Percentiles rank a stretch among this genome's conserved stretches.
Evolutionary conservation across 2,888 invertebrate genomes (phyloP).

Genomic region (Caenorhabditis sp.): DNA sequence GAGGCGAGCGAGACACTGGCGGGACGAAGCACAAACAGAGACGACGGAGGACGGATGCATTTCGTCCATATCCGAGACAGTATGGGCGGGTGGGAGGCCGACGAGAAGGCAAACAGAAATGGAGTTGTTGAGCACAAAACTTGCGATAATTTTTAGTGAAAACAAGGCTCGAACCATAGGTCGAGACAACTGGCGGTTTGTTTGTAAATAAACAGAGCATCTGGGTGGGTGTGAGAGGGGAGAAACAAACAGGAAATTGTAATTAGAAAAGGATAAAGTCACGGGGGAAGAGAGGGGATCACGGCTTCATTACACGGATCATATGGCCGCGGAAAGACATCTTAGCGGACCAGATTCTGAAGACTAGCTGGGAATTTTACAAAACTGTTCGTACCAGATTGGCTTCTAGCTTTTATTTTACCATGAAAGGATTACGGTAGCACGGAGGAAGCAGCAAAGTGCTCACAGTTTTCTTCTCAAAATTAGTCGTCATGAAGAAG

Average conservation of each 20-base stretch:
- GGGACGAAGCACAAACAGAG: constrained; percentile 33
- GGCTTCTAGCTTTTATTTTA: too few species aligned
- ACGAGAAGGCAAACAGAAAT: constrained; percentile 28
- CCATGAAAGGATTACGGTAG: too few species aligned
- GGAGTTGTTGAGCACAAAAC: constrained; percentile 46
- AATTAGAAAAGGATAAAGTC: constrained; percentile 14
- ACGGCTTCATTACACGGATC: not conserved
- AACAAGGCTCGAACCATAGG: constrained; percentile 37
- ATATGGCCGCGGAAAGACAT: too few species aligned
- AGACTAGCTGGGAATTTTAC: too few species aligned
- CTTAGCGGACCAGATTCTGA: too few species aligned
- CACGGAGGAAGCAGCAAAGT: too few species aligned
- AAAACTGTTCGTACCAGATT: too few species aligned
- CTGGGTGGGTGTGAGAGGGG: not conserved
- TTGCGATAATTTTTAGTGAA: constrained; percentile 46
- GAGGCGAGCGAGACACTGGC: constrained; percentile 3
- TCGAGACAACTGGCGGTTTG: constrained; percentile 2
- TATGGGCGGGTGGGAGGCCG: constrained; percentile 21
- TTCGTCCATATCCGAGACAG: constrained; percentile 45
- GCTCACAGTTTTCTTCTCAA: too few species aligned
- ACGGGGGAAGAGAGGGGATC: too few species aligned
- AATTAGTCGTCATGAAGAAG: too few species aligned
- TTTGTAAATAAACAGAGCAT: constrained; percentile 27
- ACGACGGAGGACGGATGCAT: constrained; percentile 35
- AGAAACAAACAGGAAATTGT: constrained; percentile 8